Percentiles rank a stretch among this genome's conserved stretches.
These are phyloP conservation scores for Macrosteles quadrilineatus DNA, from an alignment of 1,140 invertebrate genomes.

Conservation along the genomic window DNA sequence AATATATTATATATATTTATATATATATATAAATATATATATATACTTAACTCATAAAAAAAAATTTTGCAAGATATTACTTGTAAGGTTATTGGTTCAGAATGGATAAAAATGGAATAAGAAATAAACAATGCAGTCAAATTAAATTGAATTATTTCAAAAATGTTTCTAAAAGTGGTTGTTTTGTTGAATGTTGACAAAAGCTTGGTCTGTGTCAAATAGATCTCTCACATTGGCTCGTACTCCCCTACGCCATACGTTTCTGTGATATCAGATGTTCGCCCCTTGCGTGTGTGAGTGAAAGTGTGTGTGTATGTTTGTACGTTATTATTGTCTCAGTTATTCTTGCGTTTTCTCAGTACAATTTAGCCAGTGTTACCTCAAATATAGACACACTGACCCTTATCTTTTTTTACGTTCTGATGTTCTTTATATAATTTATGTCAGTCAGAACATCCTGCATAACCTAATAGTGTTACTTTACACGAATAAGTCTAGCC, in stretches of 20 bases:
- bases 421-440: not conserved
- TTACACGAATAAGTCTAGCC: not conserved
- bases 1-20: no score
- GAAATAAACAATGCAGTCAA: no score
- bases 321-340: not conserved
- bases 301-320: not conserved
- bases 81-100: no score
- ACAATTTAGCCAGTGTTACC: constrained; percentile 8
- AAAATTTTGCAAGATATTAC: no score
- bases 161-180: not conserved
- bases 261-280: constrained; percentile 10
- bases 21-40: no score
- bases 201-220: constrained; percentile 6
- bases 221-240: constrained; percentile 20
- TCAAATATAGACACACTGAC: constrained; percentile 5
- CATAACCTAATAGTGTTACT: not conserved
- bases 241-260: constrained; percentile 17
- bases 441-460: not conserved
- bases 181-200: not conserved
- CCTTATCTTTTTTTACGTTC: not conserved
- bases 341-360: not conserved
- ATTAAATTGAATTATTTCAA: no score
- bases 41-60: no score
- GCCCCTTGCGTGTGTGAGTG: not conserved
- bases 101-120: no score